phyloP scores from a whole-genome alignment of 2,797 vertebrate genomes.

The Gambelia wislizenii region DNA sequence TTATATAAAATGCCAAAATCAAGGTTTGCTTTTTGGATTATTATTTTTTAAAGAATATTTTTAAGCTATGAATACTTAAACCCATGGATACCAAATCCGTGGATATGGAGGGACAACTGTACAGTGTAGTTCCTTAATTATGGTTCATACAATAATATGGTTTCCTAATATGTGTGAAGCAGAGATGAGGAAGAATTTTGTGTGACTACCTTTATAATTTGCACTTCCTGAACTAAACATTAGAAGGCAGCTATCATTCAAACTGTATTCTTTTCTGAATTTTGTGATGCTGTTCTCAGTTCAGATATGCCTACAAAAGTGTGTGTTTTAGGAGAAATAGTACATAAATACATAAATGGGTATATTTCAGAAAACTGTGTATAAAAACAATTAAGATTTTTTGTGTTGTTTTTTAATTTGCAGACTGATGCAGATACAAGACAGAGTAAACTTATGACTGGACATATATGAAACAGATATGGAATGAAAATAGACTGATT shows the following conservation, averaged over 20 bases:
- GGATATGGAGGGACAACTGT: no score
- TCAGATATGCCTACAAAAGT: not conserved
- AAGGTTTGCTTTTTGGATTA: no score
- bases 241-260: not conserved
- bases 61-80: no score
- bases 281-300: no score
- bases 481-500: not conserved
- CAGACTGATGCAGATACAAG: not conserved
- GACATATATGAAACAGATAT: not conserved
- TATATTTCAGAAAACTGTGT: not conserved
- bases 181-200: not conserved
- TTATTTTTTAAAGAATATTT: no score
- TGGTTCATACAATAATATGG: no score
- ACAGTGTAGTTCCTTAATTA: not conserved
- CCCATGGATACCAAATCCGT: no score
- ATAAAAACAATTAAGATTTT: not conserved
- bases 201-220: not conserved
- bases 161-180: not conserved
- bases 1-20: no score
- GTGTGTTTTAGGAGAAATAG: not conserved
- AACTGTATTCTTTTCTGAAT: no score
- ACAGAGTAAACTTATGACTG: no score
- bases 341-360: not conserved
- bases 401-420: not conserved
- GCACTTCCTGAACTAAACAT: not conserved